These are phyloP conservation scores for Gouania willdenowi DNA, from an alignment of 2,797 vertebrate genomes.

Conservation along the genomic window DNA sequence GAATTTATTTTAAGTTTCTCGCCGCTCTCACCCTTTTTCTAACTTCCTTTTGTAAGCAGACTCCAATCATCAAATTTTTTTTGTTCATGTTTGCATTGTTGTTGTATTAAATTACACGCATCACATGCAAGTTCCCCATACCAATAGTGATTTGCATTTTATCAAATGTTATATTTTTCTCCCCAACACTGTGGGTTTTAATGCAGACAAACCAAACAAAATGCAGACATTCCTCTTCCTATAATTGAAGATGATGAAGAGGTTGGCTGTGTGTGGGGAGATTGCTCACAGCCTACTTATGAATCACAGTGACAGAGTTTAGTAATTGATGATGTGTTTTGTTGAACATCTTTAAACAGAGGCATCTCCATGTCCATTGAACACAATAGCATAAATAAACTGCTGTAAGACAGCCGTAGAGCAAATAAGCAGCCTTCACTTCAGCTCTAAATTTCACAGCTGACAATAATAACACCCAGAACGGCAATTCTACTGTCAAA, in stretches of 20 bases:
- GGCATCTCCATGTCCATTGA: slow-evolving; percentile 8
- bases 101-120: not conserved
- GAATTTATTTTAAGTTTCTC: slow-evolving; percentile 2
- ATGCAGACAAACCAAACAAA: slow-evolving; percentile 19
- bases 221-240: slow-evolving; percentile 41
- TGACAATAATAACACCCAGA: slow-evolving; percentile 7
- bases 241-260: slow-evolving; percentile 57
- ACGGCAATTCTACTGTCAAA: slow-evolving; percentile 15
- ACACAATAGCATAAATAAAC: slow-evolving; percentile 17
- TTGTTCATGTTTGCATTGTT: slow-evolving; percentile 2
- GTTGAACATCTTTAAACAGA: slow-evolving; percentile 25
- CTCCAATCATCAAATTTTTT: slow-evolving; percentile 12
- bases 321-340: slow-evolving; percentile 41
- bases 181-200: slow-evolving; percentile 4
- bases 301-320: slow-evolving; percentile 51
- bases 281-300: slow-evolving; percentile 40
- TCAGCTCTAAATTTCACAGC: slow-evolving; percentile 22
- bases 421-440: not conserved
- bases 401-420: slow-evolving; percentile 1
- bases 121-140: slow-evolving; percentile 5
- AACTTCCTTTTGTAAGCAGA: slow-evolving; percentile 11
- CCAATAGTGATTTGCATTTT: slow-evolving; percentile 18
- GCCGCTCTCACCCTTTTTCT: slow-evolving; percentile 1
- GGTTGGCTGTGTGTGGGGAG: slow-evolving; percentile 29
- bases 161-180: not conserved